phyloP scores from a whole-genome alignment of 2,797 vertebrate genomes.

The Rhinoraja longicauda region DNA sequence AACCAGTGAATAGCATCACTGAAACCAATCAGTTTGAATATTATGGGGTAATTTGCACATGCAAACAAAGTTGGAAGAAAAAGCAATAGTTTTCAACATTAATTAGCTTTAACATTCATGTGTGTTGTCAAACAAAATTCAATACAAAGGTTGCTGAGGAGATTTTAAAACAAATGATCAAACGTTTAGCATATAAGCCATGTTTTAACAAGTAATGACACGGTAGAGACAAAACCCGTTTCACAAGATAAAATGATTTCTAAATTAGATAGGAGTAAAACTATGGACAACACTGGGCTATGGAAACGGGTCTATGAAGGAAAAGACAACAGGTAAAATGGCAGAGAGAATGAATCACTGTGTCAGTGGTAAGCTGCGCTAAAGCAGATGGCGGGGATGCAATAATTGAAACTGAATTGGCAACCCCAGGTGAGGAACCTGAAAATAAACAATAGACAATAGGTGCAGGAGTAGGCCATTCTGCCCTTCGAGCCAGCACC shows the following conservation, averaged over 20 bases:
- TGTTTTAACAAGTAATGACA: not conserved
- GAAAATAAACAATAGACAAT: too few species aligned
- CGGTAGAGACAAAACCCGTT: not conserved
- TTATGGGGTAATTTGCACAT: not conserved
- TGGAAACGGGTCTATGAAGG: not conserved
- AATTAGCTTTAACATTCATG: not conserved
- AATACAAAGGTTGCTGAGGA: not conserved
- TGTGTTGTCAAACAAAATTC: not conserved
- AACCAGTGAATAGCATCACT: not conserved
- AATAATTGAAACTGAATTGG: too few species aligned
- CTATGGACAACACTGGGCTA: not conserved
- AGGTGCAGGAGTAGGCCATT: too few species aligned
- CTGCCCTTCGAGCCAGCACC: too few species aligned
- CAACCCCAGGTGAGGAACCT: too few species aligned
- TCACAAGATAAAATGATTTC: not conserved
- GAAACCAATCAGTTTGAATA: not conserved
- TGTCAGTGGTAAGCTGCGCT: too few species aligned
- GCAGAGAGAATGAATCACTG: too few species aligned
- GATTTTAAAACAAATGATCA: not conserved
- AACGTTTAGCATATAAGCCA: not conserved
- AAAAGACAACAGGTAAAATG: not conserved
- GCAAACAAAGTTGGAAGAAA: not conserved
- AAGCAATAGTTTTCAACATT: not conserved
- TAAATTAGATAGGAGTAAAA: not conserved
- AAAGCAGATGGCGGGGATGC: too few species aligned